Conservation (phyloP, 2,797 vertebrate genomes). For the Muraenolepis orangiensis region DNA sequence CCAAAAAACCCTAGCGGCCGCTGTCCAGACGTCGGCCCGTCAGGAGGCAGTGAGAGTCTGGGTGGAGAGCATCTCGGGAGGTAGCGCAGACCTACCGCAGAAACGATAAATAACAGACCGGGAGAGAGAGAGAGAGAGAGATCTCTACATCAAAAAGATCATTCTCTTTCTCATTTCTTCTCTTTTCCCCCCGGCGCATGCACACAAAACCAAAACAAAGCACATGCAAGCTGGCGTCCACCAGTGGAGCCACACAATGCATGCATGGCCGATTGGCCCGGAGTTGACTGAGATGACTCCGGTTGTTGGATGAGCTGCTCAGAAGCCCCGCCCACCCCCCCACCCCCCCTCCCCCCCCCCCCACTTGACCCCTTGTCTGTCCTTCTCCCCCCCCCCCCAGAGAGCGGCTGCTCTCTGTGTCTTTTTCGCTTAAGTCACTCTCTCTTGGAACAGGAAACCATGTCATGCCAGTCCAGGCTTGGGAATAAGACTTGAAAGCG, state of each 20-base stretch:
- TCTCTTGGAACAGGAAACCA: constrained; percentile 23
- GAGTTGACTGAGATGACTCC: no score
- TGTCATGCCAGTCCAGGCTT: background rate
- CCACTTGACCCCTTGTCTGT: background rate
- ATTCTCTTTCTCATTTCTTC: background rate
- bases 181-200: constrained; percentile 51
- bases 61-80: constrained; percentile 97
- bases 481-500: background rate
- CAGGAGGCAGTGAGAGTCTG: constrained; percentile 95
- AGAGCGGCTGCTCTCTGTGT: background rate
- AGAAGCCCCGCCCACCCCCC: background rate
- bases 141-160: constrained; percentile 33
- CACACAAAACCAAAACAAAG: constrained; percentile 37
- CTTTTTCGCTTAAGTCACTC: background rate
- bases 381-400: background rate
- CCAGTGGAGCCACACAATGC: background rate
- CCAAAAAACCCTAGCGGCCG: constrained; percentile 77
- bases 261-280: background rate
- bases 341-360: background rate
- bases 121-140: no score
- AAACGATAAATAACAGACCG: no score
- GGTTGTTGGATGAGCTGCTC: background rate
- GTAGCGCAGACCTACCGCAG: constrained; percentile 82
- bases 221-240: constrained; percentile 47
- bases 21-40: constrained; percentile 86